These are phyloP conservation scores for Endomychus coccineus DNA, from an alignment of 2,888 invertebrate species.

Conservation along the genomic window DNA sequence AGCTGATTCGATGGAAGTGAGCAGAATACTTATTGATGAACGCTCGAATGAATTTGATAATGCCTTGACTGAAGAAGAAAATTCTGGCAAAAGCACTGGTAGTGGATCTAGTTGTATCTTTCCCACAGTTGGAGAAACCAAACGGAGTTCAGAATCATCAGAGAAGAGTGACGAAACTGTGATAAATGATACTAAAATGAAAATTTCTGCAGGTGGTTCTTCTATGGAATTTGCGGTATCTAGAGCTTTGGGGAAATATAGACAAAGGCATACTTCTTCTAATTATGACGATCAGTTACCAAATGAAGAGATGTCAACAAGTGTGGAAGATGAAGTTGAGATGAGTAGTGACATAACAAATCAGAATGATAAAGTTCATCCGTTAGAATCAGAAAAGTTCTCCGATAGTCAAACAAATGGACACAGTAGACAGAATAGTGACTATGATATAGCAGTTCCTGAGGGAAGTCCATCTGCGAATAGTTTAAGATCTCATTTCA, in stretches of 20 bases:
- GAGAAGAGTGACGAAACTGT: slow-evolving; percentile 51
- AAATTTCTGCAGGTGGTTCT: slow-evolving; percentile 55
- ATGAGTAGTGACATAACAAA: slow-evolving; percentile 15
- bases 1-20: slow-evolving; percentile 3
- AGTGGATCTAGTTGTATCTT: slow-evolving; percentile 57
- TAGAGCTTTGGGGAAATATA: slow-evolving; percentile 70
- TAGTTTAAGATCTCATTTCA: slow-evolving; percentile 52
- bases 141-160: slow-evolving; percentile 53
- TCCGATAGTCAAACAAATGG: slow-evolving; percentile 26
- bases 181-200: slow-evolving; percentile 40
- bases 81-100: slow-evolving; percentile 52
- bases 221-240: slow-evolving; percentile 82
- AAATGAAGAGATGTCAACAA: slow-evolving; percentile 26
- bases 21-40: too few relatives aligned
- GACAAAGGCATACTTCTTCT: slow-evolving; percentile 61
- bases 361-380: slow-evolving; percentile 2
- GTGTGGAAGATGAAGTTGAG: slow-evolving; percentile 31
- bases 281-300: slow-evolving; percentile 59
- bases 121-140: slow-evolving; percentile 68
- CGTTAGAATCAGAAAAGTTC: slow-evolving; percentile 29
- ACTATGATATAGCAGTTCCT: slow-evolving; percentile 50
- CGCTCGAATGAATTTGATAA: too few relatives aligned
- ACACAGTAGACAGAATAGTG: slow-evolving; percentile 41
- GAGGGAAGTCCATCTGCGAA: slow-evolving; percentile 62
- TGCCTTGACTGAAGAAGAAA: slow-evolving; percentile 46